Percentiles rank a stretch among this genome's conserved stretches.
These are phyloP conservation scores for Lamprotornis superbus DNA, from an alignment of 2,113 vertebrate species.

Conservation along the genomic window DNA sequence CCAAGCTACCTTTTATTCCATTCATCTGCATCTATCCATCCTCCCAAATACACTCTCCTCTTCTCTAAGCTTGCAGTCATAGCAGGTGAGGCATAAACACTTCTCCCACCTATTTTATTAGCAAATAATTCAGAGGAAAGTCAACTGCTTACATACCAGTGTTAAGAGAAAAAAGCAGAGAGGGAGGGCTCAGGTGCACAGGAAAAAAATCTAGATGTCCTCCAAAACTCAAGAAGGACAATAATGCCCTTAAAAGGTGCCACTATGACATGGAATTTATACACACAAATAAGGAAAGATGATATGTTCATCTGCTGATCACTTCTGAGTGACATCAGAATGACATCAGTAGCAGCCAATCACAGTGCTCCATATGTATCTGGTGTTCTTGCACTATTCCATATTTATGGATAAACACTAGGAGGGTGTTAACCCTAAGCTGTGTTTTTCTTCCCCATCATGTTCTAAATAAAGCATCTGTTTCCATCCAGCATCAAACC, in stretches of 20 bases:
- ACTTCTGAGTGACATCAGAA: conserved; percentile 49
- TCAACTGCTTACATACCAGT: not conserved
- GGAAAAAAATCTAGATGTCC: not conserved
- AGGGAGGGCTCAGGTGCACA: not conserved
- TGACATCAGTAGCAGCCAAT: conserved; percentile 72
- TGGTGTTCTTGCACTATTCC: conserved; percentile 64
- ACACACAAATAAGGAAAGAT: conserved; percentile 11
- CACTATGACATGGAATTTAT: conserved; percentile 35
- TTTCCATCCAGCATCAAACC: conserved; percentile 64
- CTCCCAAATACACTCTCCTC: not conserved
- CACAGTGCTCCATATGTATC: conserved; percentile 26
- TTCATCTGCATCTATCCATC: not conserved
- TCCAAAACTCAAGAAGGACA: not conserved
- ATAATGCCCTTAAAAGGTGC: not conserved
- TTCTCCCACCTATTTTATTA: not conserved
- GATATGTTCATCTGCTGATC: conserved; percentile 49
- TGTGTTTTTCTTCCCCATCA: conserved; percentile 55
- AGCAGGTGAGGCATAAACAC: not conserved
- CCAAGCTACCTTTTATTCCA: not conserved
- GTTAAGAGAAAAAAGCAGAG: not conserved
- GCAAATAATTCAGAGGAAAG: not conserved
- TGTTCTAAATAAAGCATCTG: conserved; percentile 72
- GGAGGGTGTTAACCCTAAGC: conserved; percentile 66
- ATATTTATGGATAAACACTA: conserved; percentile 72
- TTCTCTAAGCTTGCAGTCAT: not conserved